Evolutionary conservation across 2,888 invertebrate species (phyloP).

Genomic region (Rhamphomyia laevipes): DNA sequence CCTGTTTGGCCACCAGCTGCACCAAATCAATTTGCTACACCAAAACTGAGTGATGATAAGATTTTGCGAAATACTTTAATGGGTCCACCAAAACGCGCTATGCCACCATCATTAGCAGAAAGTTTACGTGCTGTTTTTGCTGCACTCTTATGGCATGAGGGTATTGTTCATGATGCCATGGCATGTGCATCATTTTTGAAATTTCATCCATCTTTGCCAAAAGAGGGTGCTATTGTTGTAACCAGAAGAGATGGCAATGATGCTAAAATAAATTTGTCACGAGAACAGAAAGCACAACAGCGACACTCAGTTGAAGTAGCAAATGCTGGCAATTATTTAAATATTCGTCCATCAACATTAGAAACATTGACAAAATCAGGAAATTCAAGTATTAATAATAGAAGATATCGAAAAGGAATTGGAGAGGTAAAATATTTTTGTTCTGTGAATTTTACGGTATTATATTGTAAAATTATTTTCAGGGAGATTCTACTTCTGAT

Average conservation of each 20-base stretch:
- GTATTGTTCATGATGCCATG: slow-evolving; percentile 95
- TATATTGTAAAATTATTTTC: background rate
- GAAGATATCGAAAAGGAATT: slow-evolving; percentile 43
- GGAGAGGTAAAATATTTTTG: slow-evolving; percentile 14
- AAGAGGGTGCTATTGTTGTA: slow-evolving; percentile 63
- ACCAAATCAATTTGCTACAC: slow-evolving; percentile 9
- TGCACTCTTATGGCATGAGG: slow-evolving; percentile 93
- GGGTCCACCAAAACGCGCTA: slow-evolving; percentile 59
- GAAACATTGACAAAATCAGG: slow-evolving; percentile 68
- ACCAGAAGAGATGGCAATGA: slow-evolving; percentile 44
- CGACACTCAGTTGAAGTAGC: slow-evolving; percentile 82
- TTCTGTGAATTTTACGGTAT: background rate
- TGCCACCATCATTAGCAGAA: slow-evolving; percentile 87
- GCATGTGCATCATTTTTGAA: slow-evolving; percentile 94
- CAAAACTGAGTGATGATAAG: slow-evolving; percentile 1
- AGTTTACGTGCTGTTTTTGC: slow-evolving; percentile 91
- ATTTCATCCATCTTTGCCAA: slow-evolving; percentile 79
- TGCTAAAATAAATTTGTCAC: slow-evolving; percentile 28
- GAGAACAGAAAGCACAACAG: slow-evolving; percentile 55
- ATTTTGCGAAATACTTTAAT: slow-evolving; percentile 13
- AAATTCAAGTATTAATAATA: slow-evolving; percentile 64
- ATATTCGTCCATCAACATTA: slow-evolving; percentile 65
- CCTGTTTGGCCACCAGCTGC: slow-evolving; percentile 21
- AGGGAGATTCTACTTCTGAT: slow-evolving; percentile 16
- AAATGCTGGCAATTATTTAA: slow-evolving; percentile 58